Evolutionary conservation across 1,140 invertebrate species (phyloP).

Genomic region (Drosophila oshimai): DNA sequence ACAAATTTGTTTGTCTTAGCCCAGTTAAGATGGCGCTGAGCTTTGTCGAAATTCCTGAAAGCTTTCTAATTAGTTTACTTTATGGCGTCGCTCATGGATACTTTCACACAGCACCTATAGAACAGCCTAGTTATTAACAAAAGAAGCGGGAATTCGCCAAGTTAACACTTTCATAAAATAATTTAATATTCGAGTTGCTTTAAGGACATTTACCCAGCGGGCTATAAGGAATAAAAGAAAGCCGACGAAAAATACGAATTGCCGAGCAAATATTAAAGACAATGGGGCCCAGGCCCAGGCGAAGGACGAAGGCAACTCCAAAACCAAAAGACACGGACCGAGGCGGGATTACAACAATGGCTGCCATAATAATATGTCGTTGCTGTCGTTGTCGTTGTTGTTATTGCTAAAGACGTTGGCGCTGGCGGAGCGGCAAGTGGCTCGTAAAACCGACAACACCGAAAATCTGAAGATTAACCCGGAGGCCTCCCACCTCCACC

Average conservation of each 20-base stretch:
- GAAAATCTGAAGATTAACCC: slow-evolving; percentile 78
- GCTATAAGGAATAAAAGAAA: slow-evolving; percentile 58
- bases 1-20: slow-evolving; percentile 34
- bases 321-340: slow-evolving; percentile 28
- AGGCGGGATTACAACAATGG: slow-evolving; percentile 69
- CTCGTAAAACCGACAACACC: slow-evolving; percentile 79
- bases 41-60: slow-evolving; percentile 34
- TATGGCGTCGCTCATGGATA: slow-evolving; percentile 22
- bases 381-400: slow-evolving; percentile 32
- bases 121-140: slow-evolving; percentile 57
- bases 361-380: slow-evolving; percentile 77
- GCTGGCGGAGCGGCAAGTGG: slow-evolving; percentile 61
- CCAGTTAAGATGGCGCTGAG: slow-evolving; percentile 7
- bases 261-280: slow-evolving; percentile 71
- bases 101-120: background rate
- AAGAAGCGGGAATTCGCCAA: slow-evolving; percentile 54
- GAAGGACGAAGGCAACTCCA: background rate
- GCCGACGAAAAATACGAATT: slow-evolving; percentile 49
- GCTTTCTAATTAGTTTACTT: slow-evolving; percentile 71
- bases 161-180: slow-evolving; percentile 81
- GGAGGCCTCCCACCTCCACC: slow-evolving; percentile 1
- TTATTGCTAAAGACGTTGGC: slow-evolving; percentile 17
- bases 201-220: slow-evolving; percentile 42
- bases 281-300: slow-evolving; percentile 40
- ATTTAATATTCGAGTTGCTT: slow-evolving; percentile 66